Conservation (phyloP, 2,797 vertebrate genomes). For the Oceanodroma leucorhoa region DNA sequence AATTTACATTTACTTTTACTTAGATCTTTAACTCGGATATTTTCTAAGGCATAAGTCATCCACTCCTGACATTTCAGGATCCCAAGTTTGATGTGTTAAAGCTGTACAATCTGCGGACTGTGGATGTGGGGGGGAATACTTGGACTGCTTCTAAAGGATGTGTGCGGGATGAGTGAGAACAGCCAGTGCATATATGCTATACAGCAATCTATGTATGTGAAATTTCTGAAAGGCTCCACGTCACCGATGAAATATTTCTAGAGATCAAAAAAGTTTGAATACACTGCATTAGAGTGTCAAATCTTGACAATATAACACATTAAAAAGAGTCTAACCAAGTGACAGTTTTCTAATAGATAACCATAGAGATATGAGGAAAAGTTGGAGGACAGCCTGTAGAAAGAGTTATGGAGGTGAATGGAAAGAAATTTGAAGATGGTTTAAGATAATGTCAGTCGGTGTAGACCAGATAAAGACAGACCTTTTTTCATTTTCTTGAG, state of each 20-base stretch:
- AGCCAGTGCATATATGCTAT: neutral
- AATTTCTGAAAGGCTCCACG: neutral
- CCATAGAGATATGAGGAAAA: neutral
- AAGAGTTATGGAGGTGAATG: neutral
- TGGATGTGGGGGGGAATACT: neutral
- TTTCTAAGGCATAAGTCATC: neutral
- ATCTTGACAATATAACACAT: neutral
- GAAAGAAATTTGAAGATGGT: slow-evolving; percentile 8
- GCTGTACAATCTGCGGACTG: neutral
- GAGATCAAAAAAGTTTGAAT: neutral
- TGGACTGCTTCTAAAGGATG: neutral
- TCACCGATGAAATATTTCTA: neutral
- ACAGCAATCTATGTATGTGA: neutral
- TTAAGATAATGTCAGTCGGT: neutral
- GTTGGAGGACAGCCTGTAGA: neutral
- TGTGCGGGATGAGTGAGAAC: neutral
- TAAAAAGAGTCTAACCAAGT: neutral
- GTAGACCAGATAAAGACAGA: neutral
- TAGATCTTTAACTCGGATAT: neutral
- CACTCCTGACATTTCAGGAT: neutral
- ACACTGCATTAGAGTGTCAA: neutral
- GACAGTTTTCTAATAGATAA: slow-evolving; percentile 2
- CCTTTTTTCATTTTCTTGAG: neutral
- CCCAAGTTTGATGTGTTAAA: neutral
- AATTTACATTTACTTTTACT: neutral